phyloP scores from a whole-genome alignment of 1,140 invertebrate species.

The Cydia fagiglandana region DNA sequence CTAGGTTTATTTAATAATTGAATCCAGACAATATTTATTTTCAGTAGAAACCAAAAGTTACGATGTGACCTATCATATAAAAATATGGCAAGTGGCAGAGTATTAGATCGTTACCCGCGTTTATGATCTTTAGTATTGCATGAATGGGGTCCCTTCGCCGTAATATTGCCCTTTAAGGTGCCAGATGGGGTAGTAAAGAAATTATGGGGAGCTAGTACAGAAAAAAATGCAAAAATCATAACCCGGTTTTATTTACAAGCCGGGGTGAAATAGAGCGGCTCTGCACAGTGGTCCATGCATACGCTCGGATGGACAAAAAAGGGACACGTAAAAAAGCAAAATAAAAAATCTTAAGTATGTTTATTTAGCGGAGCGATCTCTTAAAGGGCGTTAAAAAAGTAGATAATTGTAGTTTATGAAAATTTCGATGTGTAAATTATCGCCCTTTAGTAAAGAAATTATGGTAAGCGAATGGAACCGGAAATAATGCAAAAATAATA shows the following conservation, averaged over 20 bases:
- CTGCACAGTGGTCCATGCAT: background rate
- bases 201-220: constrained; percentile 10
- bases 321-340: too few relatives aligned
- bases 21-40: constrained; percentile 1
- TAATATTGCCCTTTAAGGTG: constrained; percentile 23
- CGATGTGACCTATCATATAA: constrained; percentile 24
- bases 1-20: background rate
- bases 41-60: constrained; percentile 7
- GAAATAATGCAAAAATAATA: too few relatives aligned
- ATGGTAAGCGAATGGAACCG: too few relatives aligned
- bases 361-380: too few relatives aligned
- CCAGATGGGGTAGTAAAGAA: constrained; percentile 29
- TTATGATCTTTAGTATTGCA: constrained; percentile 23
- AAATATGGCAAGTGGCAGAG: constrained; percentile 21
- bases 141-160: constrained; percentile 5
- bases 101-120: constrained; percentile 30
- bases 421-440: too few relatives aligned
- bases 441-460: constrained; percentile 1
- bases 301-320: background rate
- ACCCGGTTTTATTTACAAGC: background rate
- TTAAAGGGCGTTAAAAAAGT: too few relatives aligned
- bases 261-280: background rate
- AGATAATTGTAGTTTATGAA: too few relatives aligned
- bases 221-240: constrained; percentile 16
- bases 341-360: background rate